Percentiles rank a stretch among this genome's conserved stretches.
Evolutionary conservation across 2,888 invertebrate species (phyloP).

Genomic region (Eupelmus urozonus): DNA sequence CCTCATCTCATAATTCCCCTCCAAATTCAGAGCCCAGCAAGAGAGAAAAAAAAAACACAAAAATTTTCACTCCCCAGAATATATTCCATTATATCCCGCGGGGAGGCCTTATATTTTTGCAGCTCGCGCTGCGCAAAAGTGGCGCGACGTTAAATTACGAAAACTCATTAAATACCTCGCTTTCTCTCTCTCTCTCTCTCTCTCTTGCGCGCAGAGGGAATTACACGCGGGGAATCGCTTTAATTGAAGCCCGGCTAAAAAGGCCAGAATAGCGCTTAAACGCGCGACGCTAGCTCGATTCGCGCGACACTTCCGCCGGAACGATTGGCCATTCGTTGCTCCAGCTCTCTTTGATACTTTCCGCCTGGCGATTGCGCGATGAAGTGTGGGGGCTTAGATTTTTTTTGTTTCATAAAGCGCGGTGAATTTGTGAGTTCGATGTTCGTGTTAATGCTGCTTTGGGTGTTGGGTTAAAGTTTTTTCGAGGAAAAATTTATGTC

Average conservation of each 20-base stretch:
- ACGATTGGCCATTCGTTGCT: constrained; percentile 44
- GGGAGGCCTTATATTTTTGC: constrained; percentile 4
- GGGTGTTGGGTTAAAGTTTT: too few relatives aligned
- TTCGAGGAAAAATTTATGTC: too few relatives aligned
- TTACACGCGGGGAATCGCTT: constrained; percentile 44
- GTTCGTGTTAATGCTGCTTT: too few relatives aligned
- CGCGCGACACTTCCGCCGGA: constrained; percentile 45
- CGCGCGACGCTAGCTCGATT: constrained; percentile 29
- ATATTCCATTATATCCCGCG: constrained; percentile 5
- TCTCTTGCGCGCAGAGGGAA: too few relatives aligned
- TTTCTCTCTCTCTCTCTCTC: too few relatives aligned
- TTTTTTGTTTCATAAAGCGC: too few relatives aligned
- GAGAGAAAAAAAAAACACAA: background rate
- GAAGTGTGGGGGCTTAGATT: too few relatives aligned
- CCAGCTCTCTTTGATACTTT: background rate
- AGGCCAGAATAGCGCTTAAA: constrained; percentile 39
- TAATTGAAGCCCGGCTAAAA: constrained; percentile 53
- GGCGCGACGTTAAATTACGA: constrained; percentile 38
- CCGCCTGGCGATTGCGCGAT: background rate
- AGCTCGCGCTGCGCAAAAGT: background rate
- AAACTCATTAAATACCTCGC: constrained; percentile 46
- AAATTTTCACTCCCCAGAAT: constrained; percentile 22
- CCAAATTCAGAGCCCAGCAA: too few relatives aligned
- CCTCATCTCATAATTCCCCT: too few relatives aligned
- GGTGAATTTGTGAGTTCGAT: too few relatives aligned